These are phyloP conservation scores for Ochropleura plecta DNA, from an alignment of 2,888 invertebrate species.

Conservation along the genomic window DNA sequence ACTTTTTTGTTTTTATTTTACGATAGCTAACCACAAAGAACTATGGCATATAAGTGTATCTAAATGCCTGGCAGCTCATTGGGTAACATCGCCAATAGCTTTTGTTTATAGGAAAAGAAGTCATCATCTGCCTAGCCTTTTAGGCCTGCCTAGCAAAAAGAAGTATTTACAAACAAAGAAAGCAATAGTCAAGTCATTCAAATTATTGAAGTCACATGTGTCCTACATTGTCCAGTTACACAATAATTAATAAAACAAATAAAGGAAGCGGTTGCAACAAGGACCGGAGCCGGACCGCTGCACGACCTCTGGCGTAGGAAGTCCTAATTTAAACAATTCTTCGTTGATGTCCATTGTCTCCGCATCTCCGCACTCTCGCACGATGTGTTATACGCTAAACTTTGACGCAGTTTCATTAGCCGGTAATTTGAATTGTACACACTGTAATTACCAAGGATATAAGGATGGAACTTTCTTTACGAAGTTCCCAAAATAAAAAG, in stretches of 20 bases:
- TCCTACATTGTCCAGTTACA: conserved; percentile 41
- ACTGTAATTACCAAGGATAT: background rate
- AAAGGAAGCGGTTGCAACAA: conserved; percentile 55
- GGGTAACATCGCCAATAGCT: background rate
- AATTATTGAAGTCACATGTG: conserved; percentile 22
- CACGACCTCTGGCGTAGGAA: conserved; percentile 74
- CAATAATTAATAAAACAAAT: conserved; percentile 56
- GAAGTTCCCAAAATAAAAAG: background rate
- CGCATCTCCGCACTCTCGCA: conserved; percentile 53
- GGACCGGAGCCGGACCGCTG: too few relatives aligned
- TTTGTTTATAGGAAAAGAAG: background rate
- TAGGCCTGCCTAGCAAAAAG: too few relatives aligned
- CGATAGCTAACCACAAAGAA: background rate
- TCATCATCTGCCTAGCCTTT: too few relatives aligned
- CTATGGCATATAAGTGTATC: background rate
- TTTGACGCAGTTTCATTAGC: conserved; percentile 37
- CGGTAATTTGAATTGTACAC: background rate
- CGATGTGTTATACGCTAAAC: conserved; percentile 26
- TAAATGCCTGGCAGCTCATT: conserved; percentile 3
- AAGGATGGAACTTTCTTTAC: background rate
- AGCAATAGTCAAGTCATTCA: background rate
- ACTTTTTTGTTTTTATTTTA: conserved; percentile 29
- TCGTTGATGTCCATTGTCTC: conserved; percentile 74
- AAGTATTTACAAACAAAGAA: background rate
- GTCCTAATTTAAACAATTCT: conserved; percentile 84